phyloP scores from a whole-genome alignment of 2,888 invertebrate species.

The Yponomeuta sedellus region DNA sequence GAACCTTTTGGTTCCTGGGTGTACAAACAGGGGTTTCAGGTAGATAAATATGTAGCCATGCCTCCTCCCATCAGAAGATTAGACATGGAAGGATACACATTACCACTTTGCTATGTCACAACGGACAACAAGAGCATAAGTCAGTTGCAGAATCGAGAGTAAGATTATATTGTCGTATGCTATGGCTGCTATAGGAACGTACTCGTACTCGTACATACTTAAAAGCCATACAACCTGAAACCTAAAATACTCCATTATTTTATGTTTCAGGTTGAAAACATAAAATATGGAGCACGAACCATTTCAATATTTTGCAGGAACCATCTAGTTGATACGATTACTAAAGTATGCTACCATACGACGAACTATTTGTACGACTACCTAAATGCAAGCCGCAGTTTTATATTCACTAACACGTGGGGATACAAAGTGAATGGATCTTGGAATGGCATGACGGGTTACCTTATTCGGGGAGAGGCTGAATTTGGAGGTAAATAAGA shows the following conservation, averaged over 20 bases:
- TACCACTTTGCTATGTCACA: background rate
- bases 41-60: background rate
- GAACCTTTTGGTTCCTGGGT: slow-evolving; percentile 1
- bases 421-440: slow-evolving; percentile 47
- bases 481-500: slow-evolving; percentile 37
- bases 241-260: background rate
- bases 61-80: slow-evolving; percentile 4
- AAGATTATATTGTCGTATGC: background rate
- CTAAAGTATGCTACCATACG: background rate
- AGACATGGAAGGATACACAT: background rate
- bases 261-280: no score
- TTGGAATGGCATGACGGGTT: slow-evolving; percentile 51
- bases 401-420: slow-evolving; percentile 43
- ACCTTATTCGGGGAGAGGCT: slow-evolving; percentile 37
- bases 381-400: slow-evolving; percentile 40
- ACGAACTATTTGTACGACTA: slow-evolving; percentile 25
- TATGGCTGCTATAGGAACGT: background rate
- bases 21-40: background rate
- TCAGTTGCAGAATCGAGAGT: slow-evolving; percentile 3
- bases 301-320: background rate
- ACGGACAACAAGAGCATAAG: background rate
- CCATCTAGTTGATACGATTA: background rate
- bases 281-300: no score
- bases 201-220: no score
- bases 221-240: background rate